Conservation (phyloP, 2,888 invertebrate species). For the Phengaris alcon region DNA sequence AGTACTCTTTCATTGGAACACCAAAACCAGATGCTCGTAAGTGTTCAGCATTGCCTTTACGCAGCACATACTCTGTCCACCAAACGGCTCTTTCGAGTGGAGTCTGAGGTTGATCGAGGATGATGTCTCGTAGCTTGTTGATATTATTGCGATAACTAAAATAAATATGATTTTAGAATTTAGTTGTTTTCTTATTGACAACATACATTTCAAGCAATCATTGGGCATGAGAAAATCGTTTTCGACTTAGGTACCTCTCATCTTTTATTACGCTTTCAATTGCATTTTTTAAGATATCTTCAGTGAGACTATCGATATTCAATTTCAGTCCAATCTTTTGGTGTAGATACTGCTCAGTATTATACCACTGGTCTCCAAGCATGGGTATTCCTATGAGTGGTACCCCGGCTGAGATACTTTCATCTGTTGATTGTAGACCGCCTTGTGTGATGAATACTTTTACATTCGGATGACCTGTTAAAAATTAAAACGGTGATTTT, state of each 20-base stretch:
- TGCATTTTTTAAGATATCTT: slow-evolving; percentile 43
- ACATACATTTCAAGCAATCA: no score
- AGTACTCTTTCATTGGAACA: slow-evolving; percentile 37
- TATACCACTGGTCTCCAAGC: slow-evolving; percentile 58
- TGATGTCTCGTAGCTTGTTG: slow-evolving; percentile 33
- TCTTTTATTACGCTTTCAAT: slow-evolving; percentile 43
- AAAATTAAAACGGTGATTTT: not conserved
- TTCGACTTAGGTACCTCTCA: slow-evolving; percentile 37
- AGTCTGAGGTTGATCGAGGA: slow-evolving; percentile 38
- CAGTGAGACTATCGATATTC: slow-evolving; percentile 46
- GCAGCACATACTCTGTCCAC: slow-evolving; percentile 43
- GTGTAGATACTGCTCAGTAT: slow-evolving; percentile 48
- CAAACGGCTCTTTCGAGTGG: slow-evolving; percentile 41
- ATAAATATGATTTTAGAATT: not conserved
- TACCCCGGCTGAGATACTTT: slow-evolving; percentile 56
- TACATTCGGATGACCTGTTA: slow-evolving; percentile 47
- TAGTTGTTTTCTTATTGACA: no score
- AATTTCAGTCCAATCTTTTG: slow-evolving; percentile 51
- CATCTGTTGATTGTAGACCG: slow-evolving; percentile 63
- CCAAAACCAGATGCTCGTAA: slow-evolving; percentile 37
- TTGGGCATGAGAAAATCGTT: no score
- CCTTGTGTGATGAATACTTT: slow-evolving; percentile 63
- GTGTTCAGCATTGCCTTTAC: slow-evolving; percentile 39
- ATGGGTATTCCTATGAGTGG: slow-evolving; percentile 61
- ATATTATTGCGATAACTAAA: slow-evolving; percentile 40